phyloP scores from a whole-genome alignment of 2,888 invertebrate genomes.

The Lepidocyrtoides sp. region DNA sequence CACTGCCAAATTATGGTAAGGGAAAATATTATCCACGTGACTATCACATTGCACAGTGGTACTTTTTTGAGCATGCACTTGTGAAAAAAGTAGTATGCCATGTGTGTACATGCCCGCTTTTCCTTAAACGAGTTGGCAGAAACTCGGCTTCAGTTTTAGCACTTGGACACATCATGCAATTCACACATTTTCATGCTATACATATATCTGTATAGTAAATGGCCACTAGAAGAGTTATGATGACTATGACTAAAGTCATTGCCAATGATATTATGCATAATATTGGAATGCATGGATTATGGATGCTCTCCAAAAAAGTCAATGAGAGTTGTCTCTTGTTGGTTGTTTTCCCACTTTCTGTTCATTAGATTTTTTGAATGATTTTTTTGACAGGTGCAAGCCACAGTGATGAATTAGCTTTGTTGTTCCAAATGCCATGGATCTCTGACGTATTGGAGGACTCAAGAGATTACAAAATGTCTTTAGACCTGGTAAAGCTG shows the following conservation, averaged over 20 bases:
- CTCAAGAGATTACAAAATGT: constrained; percentile 81
- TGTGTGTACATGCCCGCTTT: too few relatives aligned
- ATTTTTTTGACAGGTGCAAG: constrained; percentile 67
- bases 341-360: neutral
- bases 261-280: too few relatives aligned
- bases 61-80: neutral
- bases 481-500: constrained; percentile 78
- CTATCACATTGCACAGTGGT: neutral
- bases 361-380: neutral
- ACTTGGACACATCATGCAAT: too few relatives aligned
- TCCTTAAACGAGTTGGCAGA: too few relatives aligned
- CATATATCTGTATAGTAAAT: too few relatives aligned
- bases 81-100: neutral
- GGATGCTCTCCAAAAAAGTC: neutral
- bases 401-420: constrained; percentile 81
- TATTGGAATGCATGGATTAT: too few relatives aligned
- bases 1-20: constrained; percentile 81
- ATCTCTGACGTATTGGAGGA: constrained; percentile 76
- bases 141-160: neutral
- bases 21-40: neutral
- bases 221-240: too few relatives aligned
- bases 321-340: too few relatives aligned
- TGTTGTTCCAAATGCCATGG: constrained; percentile 81
- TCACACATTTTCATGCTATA: too few relatives aligned
- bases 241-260: too few relatives aligned